Evolutionary conservation across 2,113 vertebrate species (phyloP), one percentile per base, ranked within the genome.

Genomic region (Todiramphus saurophagus): DNA sequence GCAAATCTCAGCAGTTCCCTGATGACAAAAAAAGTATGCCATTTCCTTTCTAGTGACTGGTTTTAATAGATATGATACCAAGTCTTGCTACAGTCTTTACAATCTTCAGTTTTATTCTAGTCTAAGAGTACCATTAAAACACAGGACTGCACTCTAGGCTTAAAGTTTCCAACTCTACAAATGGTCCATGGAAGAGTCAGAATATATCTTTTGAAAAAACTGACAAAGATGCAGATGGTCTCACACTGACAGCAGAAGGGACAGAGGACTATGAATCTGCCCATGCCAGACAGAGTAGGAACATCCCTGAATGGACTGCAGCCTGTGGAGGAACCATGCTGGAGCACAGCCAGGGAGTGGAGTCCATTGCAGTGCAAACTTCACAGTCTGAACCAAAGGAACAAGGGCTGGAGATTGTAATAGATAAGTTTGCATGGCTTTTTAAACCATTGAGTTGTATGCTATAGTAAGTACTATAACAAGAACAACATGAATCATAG

Each of bases 261-360:
- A 59, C 39, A 25, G 13, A 20, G 8, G 23, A 2, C 43, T 44
- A 33, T 4, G 33, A 13, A 67, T 43, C 23, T 73, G 39, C 9
- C 10, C 41, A 33, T 24, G 33, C 10, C 62, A 83, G 35, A 35
- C 5, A 75, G 16, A 80, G 43, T 30, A 70, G 41, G 31, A 80
- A 66, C 11, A 37, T 7, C 25, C 20, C n/a, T 33, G 30, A 46
- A 44, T 4, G 10, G 33, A 56, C 33, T 28, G 28, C 33, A 64
- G 24, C 16, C 11, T 13, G 25, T 5, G 7, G 30, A 69, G 30
- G n/a, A 64, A 8, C 11, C 43, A 41, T 0, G 2, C 8, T 33
- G 48, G 17, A 53, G 13, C 25, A 59, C 0, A 1, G 44, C 7
- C 31, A 67, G 66, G 16, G 18, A 83, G 13, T 39, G 3, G 23